phyloP scores from a whole-genome alignment of 2,888 invertebrate genomes.

The Girardia tigrina region DNA sequence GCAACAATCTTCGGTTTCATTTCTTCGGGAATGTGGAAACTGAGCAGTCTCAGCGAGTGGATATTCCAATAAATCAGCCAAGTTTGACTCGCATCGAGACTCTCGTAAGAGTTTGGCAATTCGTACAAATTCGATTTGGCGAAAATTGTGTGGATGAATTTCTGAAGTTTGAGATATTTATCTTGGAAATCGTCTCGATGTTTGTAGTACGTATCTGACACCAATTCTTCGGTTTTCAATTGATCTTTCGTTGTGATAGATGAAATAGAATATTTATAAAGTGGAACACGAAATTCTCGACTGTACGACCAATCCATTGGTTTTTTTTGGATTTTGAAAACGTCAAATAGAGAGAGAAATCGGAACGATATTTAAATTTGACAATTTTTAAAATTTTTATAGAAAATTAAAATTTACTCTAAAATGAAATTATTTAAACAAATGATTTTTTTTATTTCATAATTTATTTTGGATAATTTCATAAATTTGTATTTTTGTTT shows the following conservation, averaged over 20 bases:
- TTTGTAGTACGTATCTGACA: neutral
- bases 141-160: neutral
- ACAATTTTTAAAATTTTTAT: too few species aligned
- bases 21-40: slow-evolving; percentile 54
- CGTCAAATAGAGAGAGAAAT: too few species aligned
- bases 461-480: too few species aligned
- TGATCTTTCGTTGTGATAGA: neutral
- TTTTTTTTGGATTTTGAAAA: too few species aligned
- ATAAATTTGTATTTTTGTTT: too few species aligned
- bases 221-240: slow-evolving; percentile 1
- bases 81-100: slow-evolving; percentile 79
- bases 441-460: too few species aligned
- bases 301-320: neutral
- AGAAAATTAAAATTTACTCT: too few species aligned
- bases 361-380: too few species aligned
- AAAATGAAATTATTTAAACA: too few species aligned
- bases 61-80: slow-evolving; percentile 96
- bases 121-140: slow-evolving; percentile 28
- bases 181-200: slow-evolving; percentile 3
- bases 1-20: neutral
- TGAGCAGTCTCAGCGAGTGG: slow-evolving; percentile 69
- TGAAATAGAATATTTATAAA: neutral
- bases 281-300: neutral
- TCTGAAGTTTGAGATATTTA: neutral
- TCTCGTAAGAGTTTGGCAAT: slow-evolving; percentile 50